Evolutionary conservation across 2,797 vertebrate genomes (phyloP).

Genomic region (Parotocinclus haroldoi): DNA sequence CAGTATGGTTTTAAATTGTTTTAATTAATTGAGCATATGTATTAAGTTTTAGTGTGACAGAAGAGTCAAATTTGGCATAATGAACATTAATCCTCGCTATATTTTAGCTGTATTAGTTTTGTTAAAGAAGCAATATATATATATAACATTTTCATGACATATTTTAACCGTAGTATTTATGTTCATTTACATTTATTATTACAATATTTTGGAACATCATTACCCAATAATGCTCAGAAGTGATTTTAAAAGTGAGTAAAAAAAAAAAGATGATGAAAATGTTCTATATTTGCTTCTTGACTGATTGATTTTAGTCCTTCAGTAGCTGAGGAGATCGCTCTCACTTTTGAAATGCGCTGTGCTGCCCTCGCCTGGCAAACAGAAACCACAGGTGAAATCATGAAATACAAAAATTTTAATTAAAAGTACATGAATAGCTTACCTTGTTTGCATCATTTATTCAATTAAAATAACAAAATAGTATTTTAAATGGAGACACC

Average conservation of each 20-base stretch:
- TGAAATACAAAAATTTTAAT: conserved; percentile 35
- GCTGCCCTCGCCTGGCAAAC: conserved; percentile 58
- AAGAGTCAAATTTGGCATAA: not conserved
- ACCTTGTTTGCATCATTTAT: too few species aligned
- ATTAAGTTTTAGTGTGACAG: too few species aligned
- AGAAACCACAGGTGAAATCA: conserved; percentile 52
- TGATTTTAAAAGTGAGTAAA: too few species aligned
- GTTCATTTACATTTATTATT: too few species aligned
- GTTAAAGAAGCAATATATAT: conserved; percentile 19
- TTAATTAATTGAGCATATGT: too few species aligned
- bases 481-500: too few species aligned
- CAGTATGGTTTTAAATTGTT: too few species aligned
- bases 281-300: conserved; percentile 19
- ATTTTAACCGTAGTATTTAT: too few species aligned
- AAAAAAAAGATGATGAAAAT: not conserved
- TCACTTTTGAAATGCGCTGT: conserved; percentile 62
- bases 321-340: conserved; percentile 40
- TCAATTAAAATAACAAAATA: too few species aligned
- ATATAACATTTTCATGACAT: not conserved
- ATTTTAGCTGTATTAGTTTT: not conserved
- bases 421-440: not conserved
- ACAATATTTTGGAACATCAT: too few species aligned
- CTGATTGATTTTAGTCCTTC: conserved; percentile 17
- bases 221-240: too few species aligned
- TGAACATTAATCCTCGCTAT: not conserved